These are phyloP conservation scores for Drosophila micromelanica DNA, from an alignment of 1,140 invertebrate genomes.

Conservation along the genomic window DNA sequence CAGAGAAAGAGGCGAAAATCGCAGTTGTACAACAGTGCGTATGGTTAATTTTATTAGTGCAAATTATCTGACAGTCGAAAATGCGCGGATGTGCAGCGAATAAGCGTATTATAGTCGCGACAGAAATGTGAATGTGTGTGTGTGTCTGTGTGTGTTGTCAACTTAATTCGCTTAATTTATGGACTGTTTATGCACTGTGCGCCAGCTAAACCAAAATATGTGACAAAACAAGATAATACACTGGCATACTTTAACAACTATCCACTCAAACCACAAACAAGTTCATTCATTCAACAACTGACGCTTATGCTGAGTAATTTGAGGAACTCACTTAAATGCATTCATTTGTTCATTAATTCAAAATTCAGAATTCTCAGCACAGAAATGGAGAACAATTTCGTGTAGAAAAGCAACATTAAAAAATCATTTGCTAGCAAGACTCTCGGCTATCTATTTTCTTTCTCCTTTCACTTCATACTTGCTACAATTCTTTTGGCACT, in stretches of 20 bases:
- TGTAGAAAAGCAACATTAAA: slow-evolving; percentile 27
- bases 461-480: not conserved
- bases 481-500: slow-evolving; percentile 48
- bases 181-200: slow-evolving; percentile 18
- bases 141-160: slow-evolving; percentile 35
- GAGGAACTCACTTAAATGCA: slow-evolving; percentile 8
- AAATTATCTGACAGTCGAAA: slow-evolving; percentile 60
- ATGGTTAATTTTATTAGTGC: slow-evolving; percentile 76
- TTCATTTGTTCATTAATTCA: slow-evolving; percentile 1
- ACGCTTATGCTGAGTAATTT: slow-evolving; percentile 13
- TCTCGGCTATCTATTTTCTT: not conserved
- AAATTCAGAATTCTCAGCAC: not conserved
- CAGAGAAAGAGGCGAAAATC: not conserved
- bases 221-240: not conserved
- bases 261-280: slow-evolving; percentile 5
- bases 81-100: slow-evolving; percentile 42
- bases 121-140: slow-evolving; percentile 20
- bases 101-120: slow-evolving; percentile 58
- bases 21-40: slow-evolving; percentile 58
- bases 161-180: slow-evolving; percentile 48
- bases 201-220: not conserved
- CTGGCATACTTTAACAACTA: not conserved
- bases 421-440: slow-evolving; percentile 25
- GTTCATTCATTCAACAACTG: not conserved
- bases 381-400: slow-evolving; percentile 7